Evolutionary conservation across 2,888 invertebrate genomes (phyloP), one percentile per base, ranked within the genome.

Genomic region (Pollenia griseotomentosa): DNA sequence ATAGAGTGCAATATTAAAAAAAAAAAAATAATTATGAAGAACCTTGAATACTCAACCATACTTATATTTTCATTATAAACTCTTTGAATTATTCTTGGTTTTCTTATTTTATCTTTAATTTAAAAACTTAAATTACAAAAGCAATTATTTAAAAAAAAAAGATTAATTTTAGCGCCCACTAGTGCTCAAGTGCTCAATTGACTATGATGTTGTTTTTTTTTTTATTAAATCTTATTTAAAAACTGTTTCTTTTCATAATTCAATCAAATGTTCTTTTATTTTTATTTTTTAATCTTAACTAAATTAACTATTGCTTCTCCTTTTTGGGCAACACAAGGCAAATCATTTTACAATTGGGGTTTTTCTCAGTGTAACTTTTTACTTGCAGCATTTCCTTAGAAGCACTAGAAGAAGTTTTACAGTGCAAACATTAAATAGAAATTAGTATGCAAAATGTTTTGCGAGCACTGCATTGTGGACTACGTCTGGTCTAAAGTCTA

Each of bases 371-470:
- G 23, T 40, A 14, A 23, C 3, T 59, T 14, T 33, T 59, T 33
- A 42, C 14, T 5, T 40, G 33, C 40, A 14, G 14, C 9, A 16
- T 63, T 63, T 42, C 51, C 14, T 14, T 51, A 51, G 33, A 59
- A 42, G 42, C 42, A 63, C 14, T 40, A 63, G 16, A 42, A 57
- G n/a, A 16, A 63, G 16, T 53, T 33, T 33, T 33, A 33, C 4
- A 33, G 33, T 33, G 33, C 4, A 33, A 33, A 33, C 33, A 3
- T 33, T 33, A 33, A 33, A 33, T 4, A 33, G 33, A 40, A 70
- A 70, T 70, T 70, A 70, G 51, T 70, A 53, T 70, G 70, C 68
- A 70, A 70, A 70, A 70, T n/a, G 66, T 48, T 48, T 68, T 48
- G 40, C 70, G 53, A 66, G 2, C 7, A 59, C 33, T 33, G 33